Evolutionary conservation across 2,888 invertebrate species (phyloP), one percentile per base, ranked within the genome.

Genomic region (Lepidocyrtoides sp.): DNA sequence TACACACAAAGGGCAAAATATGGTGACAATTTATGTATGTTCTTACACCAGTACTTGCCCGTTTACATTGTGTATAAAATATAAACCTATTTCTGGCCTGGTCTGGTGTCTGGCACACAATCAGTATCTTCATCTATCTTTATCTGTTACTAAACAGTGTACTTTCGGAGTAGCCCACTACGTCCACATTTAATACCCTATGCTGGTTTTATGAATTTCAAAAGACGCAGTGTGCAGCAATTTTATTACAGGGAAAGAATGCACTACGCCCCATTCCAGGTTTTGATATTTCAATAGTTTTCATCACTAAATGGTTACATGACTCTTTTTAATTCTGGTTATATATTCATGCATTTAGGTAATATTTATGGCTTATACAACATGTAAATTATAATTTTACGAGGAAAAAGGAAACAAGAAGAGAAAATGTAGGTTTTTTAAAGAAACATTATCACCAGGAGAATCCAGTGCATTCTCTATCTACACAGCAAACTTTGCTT

Each of bases 1-100:
- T 36, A 2, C 8, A 14, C 12, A 81, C 81, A 81, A 60, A 81
- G 36, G 81, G 14, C 36, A 14, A 66, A 83, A 63, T 63, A 63
- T 83, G 69, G 72, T 72, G 84, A 85, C 84, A 85, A 54, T 85
- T 85, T 72, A 60, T 51, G 26, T 51, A 36, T 54, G 23, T 26
- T 26, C 23, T 14, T 75, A 75, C 26, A 36, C 75, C 3, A 36
- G 36, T 36, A 4, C 3, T 36, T 36, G 36, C 7, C 3, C 36
- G n/a, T n/a, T n/a, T n/a, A n/a, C n/a, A n/a, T n/a, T n/a, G n/a
- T 66, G 63, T 4, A 14, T 66, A 26, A 17, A 4, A 60, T 60
- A 23, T 60, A 60, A 7, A 12, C 14, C 4, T 41, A n/a, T 41
- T 26, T 41, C 36, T 41, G n/a, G n/a, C n/a, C n/a, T n/a, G n/a